Percentiles rank a stretch among this genome's conserved stretches.
These are phyloP conservation scores for Nettapus auritus DNA, from an alignment of 2,113 vertebrate genomes.

Conservation along the genomic window DNA sequence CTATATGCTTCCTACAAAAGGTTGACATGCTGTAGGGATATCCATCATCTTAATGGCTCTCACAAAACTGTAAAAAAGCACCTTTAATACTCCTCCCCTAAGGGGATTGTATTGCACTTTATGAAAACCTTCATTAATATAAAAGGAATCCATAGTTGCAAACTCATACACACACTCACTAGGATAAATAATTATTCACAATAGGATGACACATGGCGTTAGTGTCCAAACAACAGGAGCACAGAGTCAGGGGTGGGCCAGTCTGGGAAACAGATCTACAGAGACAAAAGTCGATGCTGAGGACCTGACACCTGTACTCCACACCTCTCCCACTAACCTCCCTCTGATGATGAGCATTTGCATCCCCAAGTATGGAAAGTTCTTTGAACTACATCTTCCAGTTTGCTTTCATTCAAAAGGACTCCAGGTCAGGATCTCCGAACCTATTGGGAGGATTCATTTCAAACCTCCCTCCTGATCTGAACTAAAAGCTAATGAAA, in stretches of 20 bases:
- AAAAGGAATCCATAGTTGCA: not conserved
- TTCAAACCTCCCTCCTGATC: not conserved
- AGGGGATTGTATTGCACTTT: not conserved
- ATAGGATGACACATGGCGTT: not conserved
- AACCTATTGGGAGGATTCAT: not conserved
- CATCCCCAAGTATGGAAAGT: rapidly evolving
- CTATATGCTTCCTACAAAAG: not conserved
- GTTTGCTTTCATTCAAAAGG: not conserved
- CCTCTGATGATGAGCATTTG: not conserved
- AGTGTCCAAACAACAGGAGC: not conserved
- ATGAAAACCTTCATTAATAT: not conserved
- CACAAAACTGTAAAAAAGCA: rapidly evolving
- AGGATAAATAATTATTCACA: not conserved
- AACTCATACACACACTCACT: not conserved
- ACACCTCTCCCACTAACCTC: not conserved
- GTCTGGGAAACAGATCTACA: rapidly evolving
- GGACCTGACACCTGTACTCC: not conserved
- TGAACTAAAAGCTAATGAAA: not conserved
- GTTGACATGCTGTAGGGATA: not conserved
- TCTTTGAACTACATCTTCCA: not conserved
- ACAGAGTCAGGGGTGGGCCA: not conserved
- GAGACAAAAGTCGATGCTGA: not conserved
- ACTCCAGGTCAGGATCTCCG: not conserved
- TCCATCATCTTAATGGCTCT: not conserved
- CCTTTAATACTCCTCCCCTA: not conserved